Conservation (phyloP, 1,140 invertebrate species). For the Drosophila murphyi region DNA sequence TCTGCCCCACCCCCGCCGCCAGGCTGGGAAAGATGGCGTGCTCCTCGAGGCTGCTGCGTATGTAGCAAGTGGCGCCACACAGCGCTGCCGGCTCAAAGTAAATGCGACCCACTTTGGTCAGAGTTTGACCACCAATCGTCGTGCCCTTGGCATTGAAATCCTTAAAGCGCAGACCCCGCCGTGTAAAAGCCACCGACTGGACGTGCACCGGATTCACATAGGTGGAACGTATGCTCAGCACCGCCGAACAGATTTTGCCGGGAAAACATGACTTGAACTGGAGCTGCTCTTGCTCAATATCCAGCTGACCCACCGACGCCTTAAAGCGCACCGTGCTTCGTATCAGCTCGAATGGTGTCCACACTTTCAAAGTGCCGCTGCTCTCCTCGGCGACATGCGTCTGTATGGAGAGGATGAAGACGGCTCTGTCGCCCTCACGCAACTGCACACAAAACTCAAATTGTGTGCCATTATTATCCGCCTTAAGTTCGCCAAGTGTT, state of each 20-base stretch:
- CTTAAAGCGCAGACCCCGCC: constrained; percentile 67
- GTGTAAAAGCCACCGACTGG: constrained; percentile 80
- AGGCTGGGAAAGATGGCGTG: constrained; percentile 26
- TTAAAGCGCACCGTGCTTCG: constrained; percentile 87
- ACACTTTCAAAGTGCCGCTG: constrained; percentile 89
- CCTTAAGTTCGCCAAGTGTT: neutral
- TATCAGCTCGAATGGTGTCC: constrained; percentile 90
- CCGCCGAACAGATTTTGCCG: constrained; percentile 90
- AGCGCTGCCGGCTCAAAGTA: constrained; percentile 88
- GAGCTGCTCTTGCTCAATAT: constrained; percentile 88
- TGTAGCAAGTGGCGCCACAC: constrained; percentile 91
- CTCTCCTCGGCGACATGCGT: constrained; percentile 89
- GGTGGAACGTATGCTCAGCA: constrained; percentile 90
- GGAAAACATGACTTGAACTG: constrained; percentile 93
- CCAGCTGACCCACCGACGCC: constrained; percentile 87
- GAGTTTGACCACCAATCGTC: constrained; percentile 80
- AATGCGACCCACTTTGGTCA: constrained; percentile 86
- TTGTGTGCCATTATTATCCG: constrained; percentile 35
- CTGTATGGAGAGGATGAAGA: constrained; percentile 90
- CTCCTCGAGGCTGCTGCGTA: constrained; percentile 67
- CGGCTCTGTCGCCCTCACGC: constrained; percentile 85
- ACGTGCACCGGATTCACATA: constrained; percentile 90
- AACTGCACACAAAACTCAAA: constrained; percentile 57
- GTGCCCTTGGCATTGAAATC: constrained; percentile 85
- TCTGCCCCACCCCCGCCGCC: constrained; percentile 6